These are phyloP conservation scores for Hyperoplus immaculatus DNA, from an alignment of 2,797 vertebrate species.

Conservation along the genomic window DNA sequence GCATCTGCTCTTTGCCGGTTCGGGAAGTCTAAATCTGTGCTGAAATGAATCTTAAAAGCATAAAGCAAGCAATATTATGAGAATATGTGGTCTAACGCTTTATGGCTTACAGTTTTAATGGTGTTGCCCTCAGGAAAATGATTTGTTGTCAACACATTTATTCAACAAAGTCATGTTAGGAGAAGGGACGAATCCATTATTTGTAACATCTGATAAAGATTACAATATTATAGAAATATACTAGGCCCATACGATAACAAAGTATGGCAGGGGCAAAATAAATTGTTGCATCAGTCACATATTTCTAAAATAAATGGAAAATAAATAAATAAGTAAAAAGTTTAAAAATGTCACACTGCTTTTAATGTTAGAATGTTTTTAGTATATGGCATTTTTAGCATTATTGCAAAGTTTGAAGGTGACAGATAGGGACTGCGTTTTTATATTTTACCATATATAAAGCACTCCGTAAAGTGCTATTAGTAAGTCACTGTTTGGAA, in stretches of 20 bases:
- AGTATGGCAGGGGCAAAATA: not conserved
- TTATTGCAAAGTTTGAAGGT: no score
- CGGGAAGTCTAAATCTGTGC: constrained; percentile 25
- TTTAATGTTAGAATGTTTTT: not conserved
- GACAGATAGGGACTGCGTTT: no score
- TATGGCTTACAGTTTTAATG: constrained; percentile 14
- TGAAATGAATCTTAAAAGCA: constrained; percentile 44
- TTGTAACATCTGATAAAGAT: constrained; percentile 12
- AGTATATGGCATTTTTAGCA: not conserved
- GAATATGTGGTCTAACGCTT: constrained; percentile 25
- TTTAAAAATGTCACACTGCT: not conserved
- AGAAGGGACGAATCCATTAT: constrained; percentile 20
- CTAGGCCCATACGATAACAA: not conserved
- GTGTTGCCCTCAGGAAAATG: constrained; percentile 7
- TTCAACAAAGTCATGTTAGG: constrained; percentile 2
- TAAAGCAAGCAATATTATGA: constrained; percentile 26
- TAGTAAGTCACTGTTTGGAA: not conserved
- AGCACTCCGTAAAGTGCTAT: not conserved
- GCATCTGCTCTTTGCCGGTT: constrained; percentile 30
- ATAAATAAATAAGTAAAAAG: no score
- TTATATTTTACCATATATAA: not conserved
- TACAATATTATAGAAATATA: constrained; percentile 5
- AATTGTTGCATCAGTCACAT: not conserved
- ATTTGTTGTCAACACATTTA: constrained; percentile 31
- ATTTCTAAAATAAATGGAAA: not conserved